phyloP scores from a whole-genome alignment of 1,140 invertebrate genomes.

The Trichoplusia ni region DNA sequence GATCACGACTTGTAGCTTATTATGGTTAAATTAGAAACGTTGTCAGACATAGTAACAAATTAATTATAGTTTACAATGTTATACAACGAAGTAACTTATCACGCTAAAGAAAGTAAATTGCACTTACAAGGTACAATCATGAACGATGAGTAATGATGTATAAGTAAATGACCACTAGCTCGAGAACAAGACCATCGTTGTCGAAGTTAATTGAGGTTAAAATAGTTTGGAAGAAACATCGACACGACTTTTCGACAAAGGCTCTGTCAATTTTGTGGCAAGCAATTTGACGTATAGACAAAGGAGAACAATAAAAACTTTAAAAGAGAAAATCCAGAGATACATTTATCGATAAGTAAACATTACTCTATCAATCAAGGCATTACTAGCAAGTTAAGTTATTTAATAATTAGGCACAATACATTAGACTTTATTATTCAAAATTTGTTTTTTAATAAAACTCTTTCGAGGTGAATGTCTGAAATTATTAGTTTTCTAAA shows the following conservation, averaged over 20 bases:
- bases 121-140: slow-evolving; percentile 37
- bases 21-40: slow-evolving; percentile 23
- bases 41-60: slow-evolving; percentile 34
- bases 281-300: slow-evolving; percentile 37
- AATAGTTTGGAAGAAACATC: slow-evolving; percentile 60
- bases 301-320: slow-evolving; percentile 51
- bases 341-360: slow-evolving; percentile 24
- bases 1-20: slow-evolving; percentile 15
- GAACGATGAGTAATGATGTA: slow-evolving; percentile 61
- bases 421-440: no score
- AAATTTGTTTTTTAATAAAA: no score
- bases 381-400: no score
- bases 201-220: slow-evolving; percentile 70
- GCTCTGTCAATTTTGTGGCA: slow-evolving; percentile 54
- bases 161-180: slow-evolving; percentile 66
- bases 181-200: slow-evolving; percentile 59
- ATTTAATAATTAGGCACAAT: no score
- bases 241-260: slow-evolving; percentile 63
- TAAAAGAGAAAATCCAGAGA: slow-evolving; percentile 51
- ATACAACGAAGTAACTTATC: slow-evolving; percentile 43
- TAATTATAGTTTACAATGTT: slow-evolving; percentile 47
- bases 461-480: no score
- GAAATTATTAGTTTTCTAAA: no score
- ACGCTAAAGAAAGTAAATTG: slow-evolving; percentile 43
- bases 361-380: slow-evolving; percentile 25